Conservation (phyloP, 37 sponge, comb jelly and placozoan species). For the Amphimedon queenslandica region DNA sequence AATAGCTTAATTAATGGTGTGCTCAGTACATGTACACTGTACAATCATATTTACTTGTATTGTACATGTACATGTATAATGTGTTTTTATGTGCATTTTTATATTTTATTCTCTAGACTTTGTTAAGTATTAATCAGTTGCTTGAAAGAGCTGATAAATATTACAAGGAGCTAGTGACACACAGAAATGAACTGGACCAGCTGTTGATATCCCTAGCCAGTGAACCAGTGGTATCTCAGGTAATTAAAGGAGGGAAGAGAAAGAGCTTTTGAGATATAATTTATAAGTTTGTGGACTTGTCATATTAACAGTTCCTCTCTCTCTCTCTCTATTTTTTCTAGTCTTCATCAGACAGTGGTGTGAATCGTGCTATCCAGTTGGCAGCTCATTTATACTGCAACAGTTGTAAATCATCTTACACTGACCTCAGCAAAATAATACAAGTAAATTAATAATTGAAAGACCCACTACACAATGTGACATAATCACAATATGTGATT, state of each 20-base stretch:
- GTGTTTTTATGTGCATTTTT: background rate
- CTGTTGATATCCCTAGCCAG: constrained; percentile 52
- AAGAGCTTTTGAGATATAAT: too few species aligned
- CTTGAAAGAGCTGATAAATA: constrained; percentile 78
- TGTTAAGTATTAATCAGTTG: constrained; percentile 63
- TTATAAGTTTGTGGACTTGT: background rate
- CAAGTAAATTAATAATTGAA: background rate
- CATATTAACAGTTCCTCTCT: too few species aligned
- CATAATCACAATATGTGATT: too few species aligned
- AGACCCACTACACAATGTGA: too few species aligned
- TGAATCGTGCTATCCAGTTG: constrained; percentile 67
- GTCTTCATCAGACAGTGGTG: constrained; percentile 23
- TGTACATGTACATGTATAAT: background rate
- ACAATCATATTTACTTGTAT: background rate
- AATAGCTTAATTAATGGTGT: background rate
- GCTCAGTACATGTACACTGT: background rate
- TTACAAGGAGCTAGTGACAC: constrained; percentile 71
- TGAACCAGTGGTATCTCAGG: constrained; percentile 10
- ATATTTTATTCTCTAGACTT: constrained; percentile 34
- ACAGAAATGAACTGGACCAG: constrained; percentile 70
- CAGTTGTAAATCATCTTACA: constrained; percentile 76
- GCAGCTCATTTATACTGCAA: constrained; percentile 76
- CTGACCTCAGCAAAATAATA: constrained; percentile 79
- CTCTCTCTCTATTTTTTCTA: background rate
- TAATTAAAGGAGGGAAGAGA: too few species aligned